These are phyloP conservation scores for Sebastes hubbsi DNA, from an alignment of 2,797 vertebrate species.

Conservation along the genomic window DNA sequence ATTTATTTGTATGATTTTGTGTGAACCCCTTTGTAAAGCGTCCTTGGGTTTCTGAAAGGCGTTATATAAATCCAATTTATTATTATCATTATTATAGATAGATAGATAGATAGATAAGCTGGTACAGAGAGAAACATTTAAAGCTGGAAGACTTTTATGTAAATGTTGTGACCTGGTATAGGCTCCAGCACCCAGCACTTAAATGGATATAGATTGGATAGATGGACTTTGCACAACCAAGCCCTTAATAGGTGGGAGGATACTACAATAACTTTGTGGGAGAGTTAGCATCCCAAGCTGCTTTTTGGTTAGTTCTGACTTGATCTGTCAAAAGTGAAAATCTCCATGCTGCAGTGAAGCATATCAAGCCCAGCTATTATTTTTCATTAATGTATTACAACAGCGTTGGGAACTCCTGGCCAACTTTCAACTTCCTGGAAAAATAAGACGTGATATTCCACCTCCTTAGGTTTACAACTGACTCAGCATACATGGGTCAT, in stretches of 20 bases:
- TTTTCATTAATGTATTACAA: background rate
- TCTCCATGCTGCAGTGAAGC: background rate
- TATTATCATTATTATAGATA: background rate
- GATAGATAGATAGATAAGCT: background rate
- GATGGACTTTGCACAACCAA: background rate
- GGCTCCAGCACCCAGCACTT: background rate
- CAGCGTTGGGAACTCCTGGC: background rate
- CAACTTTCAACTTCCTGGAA: background rate
- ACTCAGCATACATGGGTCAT: background rate
- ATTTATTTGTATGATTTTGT: too few relatives aligned
- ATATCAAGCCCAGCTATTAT: constrained; percentile 33
- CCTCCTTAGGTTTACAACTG: background rate
- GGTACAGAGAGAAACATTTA: background rate
- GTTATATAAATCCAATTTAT: too few relatives aligned
- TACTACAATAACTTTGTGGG: background rate
- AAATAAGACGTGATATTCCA: background rate
- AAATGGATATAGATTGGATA: background rate
- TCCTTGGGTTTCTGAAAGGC: too few relatives aligned
- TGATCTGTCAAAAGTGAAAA: constrained; percentile 1
- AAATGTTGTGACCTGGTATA: background rate
- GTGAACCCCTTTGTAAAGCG: too few relatives aligned
- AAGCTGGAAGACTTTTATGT: background rate
- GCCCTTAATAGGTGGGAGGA: background rate
- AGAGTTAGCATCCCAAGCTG: background rate
- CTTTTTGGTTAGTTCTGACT: background rate